Evolutionary conservation across 2,113 vertebrate species (phyloP).

Genomic region (Potamarius usumacintae): DNA sequence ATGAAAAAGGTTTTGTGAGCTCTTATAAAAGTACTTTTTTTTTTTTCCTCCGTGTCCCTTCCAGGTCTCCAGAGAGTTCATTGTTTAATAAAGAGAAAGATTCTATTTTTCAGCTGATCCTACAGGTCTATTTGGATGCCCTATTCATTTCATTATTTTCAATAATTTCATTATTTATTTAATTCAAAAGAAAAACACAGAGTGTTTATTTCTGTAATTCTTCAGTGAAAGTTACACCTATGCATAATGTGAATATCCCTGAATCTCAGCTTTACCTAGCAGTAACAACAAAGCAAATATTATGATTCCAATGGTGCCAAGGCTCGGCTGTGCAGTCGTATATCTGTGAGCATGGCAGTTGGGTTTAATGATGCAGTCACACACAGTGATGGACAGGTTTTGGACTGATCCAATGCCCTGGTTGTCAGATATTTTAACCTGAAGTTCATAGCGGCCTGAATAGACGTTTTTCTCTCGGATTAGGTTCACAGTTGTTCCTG

Average conservation of each 20-base stretch:
- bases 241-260: background rate
- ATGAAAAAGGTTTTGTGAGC: too few species aligned
- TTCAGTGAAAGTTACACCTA: background rate
- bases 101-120: background rate
- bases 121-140: background rate
- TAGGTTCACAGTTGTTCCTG: conserved; percentile 60
- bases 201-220: background rate
- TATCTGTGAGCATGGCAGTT: conserved; percentile 37
- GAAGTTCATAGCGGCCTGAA: conserved; percentile 48
- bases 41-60: too few species aligned
- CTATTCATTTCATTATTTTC: background rate
- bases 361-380: conserved; percentile 51
- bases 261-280: conserved; percentile 54
- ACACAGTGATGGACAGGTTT: conserved; percentile 66
- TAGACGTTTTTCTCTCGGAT: conserved; percentile 54
- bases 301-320: background rate
- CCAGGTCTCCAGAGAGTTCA: background rate
- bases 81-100: background rate
- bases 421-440: conserved; percentile 60
- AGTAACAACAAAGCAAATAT: conserved; percentile 47
- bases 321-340: background rate
- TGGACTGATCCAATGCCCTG: conserved; percentile 52
- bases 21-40: too few species aligned
- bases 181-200: background rate
- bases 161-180: background rate